Percentiles rank a stretch among this genome's conserved stretches.
Evolutionary conservation across 2,797 vertebrate species (phyloP).

Genomic region (Trachops cirrhosus): DNA sequence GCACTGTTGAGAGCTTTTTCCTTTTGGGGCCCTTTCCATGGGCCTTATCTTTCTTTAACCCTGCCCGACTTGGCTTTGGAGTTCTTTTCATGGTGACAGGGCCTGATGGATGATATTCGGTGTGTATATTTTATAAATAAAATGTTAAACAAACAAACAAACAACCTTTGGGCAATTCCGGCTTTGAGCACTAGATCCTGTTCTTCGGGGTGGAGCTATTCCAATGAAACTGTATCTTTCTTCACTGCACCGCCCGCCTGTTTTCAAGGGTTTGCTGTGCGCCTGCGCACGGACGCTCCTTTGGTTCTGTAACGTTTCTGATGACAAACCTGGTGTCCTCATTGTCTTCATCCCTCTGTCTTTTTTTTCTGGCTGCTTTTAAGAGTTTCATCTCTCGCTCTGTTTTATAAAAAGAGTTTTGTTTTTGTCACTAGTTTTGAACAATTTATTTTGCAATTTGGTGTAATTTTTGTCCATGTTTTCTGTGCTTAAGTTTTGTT

Average conservation of each 20-base stretch:
- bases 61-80: no score
- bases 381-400: neutral
- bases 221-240: neutral
- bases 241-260: neutral
- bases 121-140: no score
- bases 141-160: no score
- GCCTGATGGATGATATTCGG: no score
- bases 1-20: no score
- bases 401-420: neutral
- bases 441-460: neutral
- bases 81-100: no score
- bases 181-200: neutral
- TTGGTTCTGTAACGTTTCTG: neutral
- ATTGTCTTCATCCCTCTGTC: neutral
- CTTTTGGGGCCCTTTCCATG: no score
- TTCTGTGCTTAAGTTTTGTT: neutral
- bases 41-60: no score
- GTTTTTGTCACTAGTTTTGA: neutral
- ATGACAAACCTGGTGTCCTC: neutral
- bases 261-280: neutral
- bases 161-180: neutral
- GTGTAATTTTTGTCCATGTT: neutral
- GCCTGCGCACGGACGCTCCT: neutral
- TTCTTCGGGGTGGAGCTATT: neutral
- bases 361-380: neutral